Evolutionary conservation across 1,140 invertebrate genomes (phyloP), one percentile per base, ranked within the genome.

Genomic region (Platyura marginata): DNA sequence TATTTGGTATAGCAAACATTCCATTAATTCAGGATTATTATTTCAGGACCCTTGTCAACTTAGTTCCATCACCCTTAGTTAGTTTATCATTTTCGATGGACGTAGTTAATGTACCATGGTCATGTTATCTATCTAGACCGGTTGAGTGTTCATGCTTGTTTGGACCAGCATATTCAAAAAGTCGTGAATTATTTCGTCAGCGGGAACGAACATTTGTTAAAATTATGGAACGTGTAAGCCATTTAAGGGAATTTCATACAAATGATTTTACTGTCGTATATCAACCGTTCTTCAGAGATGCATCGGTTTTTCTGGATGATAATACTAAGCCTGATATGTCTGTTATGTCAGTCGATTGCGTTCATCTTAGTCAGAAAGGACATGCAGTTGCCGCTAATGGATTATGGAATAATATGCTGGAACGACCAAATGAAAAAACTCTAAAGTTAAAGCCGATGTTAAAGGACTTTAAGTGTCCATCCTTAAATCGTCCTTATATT

Each of bases 281-380:
- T 8, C 71, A 76, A 47, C 67, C 70, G 5, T 64, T 64, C 43
- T 50, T 60, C 2, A 44, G 45, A 21, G 45, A 68, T 23, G 20
- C 59, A 3, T 44, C 9, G 0, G 50, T 69, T 34, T 68, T 66
- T 20, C 52, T 18, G 33, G 47, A 21, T 21, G 48, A 44, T 20
- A 46, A 56, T 41, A 63, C 57, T 35, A 45, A 49, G 1, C 49
- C 59, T 0, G 74, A 79, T 55, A 56, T 68, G 18, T 55, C 62
- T 8, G 76, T 67, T 52, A 60, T 79, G 18, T 68, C 75, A 2
- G 53, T 55, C 5, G 77, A 80, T 53, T 79, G 77, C 56, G 78
- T 80, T 50, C 78, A 81, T 49, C 57, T 72, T 6, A 76, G 69
- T 48, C 68, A 74, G 48, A 72, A 71, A 48, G 62, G 63, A 20